Conservation (phyloP, 2,797 vertebrate genomes). For the Pseudopleuronectes americanus region DNA sequence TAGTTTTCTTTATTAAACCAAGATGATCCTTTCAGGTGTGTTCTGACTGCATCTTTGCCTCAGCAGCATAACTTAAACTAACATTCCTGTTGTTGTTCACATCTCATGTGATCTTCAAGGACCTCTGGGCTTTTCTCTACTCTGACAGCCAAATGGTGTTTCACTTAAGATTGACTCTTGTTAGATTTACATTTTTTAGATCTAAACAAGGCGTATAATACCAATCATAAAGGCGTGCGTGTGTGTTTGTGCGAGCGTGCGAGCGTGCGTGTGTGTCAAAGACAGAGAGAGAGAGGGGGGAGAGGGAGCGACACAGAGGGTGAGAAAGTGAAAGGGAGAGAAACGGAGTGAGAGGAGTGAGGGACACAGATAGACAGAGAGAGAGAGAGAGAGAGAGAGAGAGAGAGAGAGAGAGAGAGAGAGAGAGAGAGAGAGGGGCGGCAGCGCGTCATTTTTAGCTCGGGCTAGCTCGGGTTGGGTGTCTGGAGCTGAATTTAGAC, state of each 20-base stretch:
- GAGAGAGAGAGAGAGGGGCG: neutral
- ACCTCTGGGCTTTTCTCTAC: conserved; percentile 1
- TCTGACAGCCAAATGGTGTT: too few species aligned
- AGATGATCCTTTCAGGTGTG: too few species aligned
- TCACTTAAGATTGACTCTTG: too few species aligned
- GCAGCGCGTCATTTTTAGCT: conserved; percentile 49
- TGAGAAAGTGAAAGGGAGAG: neutral
- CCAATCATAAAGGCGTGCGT: neutral
- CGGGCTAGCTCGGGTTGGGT: neutral
- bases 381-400: neutral
- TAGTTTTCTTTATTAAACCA: too few species aligned
- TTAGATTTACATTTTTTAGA: too few species aligned
- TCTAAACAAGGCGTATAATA: too few species aligned
- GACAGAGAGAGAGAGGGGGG: neutral
- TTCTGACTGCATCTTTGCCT: too few species aligned
- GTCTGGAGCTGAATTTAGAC: neutral
- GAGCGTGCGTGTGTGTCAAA: neutral
- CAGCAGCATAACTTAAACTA: neutral
- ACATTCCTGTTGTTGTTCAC: neutral
- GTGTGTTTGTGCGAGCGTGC: neutral
- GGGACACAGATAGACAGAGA: neutral
- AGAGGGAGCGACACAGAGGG: too few species aligned
- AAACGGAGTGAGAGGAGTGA: neutral
- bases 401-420: neutral
- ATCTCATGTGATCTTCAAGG: neutral